Conservation (phyloP, 2,797 vertebrate genomes). For the Merluccius polli region DNA sequence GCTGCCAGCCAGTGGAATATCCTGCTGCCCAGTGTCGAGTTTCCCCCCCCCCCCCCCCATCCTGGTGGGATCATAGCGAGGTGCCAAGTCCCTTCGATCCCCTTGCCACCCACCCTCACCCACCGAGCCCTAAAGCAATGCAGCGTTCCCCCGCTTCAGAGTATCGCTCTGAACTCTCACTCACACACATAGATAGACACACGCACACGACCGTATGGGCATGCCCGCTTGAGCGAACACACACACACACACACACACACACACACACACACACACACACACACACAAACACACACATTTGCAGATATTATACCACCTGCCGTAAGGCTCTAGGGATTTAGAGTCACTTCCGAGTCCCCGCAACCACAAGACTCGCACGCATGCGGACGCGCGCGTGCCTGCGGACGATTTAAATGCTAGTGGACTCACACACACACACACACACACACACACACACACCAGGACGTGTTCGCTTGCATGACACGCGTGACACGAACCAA, state of each 20-base stretch:
- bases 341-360: background rate
- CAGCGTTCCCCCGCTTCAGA: conserved; percentile 48
- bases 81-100: conserved; percentile 49
- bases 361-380: background rate
- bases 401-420: background rate
- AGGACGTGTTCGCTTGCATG: too few species aligned
- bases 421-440: background rate
- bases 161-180: conserved; percentile 8
- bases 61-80: conserved; percentile 55
- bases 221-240: background rate
- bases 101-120: conserved; percentile 21
- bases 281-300: background rate
- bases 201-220: background rate
- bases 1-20: conserved; percentile 58
- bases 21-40: conserved; percentile 63
- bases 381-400: background rate
- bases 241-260: background rate
- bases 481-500: too few species aligned
- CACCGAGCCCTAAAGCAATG: conserved; percentile 44
- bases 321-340: background rate
- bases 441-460: too few species aligned
- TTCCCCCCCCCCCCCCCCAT: conserved; percentile 36
- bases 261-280: too few species aligned
- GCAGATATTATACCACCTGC: background rate
- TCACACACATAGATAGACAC: conserved; percentile 20